phyloP scores from a whole-genome alignment of 2,888 invertebrate species.

The Leistus spinibarbis region DNA sequence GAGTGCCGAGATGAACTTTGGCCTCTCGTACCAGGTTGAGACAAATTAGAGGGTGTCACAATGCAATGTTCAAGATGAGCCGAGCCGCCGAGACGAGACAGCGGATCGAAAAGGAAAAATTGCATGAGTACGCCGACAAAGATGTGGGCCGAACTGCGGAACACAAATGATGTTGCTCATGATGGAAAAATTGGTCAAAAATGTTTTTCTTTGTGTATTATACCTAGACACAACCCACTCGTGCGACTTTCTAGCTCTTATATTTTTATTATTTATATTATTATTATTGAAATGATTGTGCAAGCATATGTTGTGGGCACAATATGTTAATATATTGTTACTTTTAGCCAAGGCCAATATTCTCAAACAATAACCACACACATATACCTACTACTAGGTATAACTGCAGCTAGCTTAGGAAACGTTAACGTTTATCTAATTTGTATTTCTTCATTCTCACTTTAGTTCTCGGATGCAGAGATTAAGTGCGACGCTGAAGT shows the following conservation, averaged over 20 bases:
- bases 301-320: too few species aligned
- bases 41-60: constrained; percentile 37
- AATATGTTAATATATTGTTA: too few species aligned
- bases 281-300: background rate
- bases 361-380: too few species aligned
- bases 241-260: background rate
- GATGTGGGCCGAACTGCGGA: background rate
- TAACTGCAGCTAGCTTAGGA: too few species aligned
- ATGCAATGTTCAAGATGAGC: constrained; percentile 14
- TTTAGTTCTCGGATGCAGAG: too few species aligned
- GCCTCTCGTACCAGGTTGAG: constrained; percentile 22
- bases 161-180: background rate
- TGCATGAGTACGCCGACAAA: background rate
- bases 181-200: background rate
- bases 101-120: background rate
- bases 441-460: too few species aligned
- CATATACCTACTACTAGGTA: too few species aligned
- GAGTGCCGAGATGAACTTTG: constrained; percentile 11
- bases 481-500: too few species aligned
- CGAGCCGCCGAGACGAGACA: constrained; percentile 1
- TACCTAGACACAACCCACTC: too few species aligned
- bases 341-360: too few species aligned
- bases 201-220: too few species aligned
- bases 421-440: too few species aligned
- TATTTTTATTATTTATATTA: background rate